Base-by-base conservation (phyloP, 2,888 invertebrate genomes). In the Synanthedon myopaeformis region DNA sequence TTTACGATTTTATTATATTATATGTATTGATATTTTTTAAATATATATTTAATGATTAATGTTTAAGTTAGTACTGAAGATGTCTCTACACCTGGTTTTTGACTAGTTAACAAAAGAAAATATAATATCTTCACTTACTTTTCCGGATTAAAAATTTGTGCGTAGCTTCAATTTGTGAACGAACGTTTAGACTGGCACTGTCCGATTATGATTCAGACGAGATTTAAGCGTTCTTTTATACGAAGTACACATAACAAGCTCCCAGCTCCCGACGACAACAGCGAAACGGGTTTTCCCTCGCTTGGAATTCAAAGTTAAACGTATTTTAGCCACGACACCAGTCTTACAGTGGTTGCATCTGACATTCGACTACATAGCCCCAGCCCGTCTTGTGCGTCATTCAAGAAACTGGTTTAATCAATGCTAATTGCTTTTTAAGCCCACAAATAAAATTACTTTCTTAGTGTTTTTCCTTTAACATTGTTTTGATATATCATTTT, bases 271-370 rank as follows among this genome's bases (percentile, higher is more conserved):
- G 19, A 49, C 12, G 14, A 49, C 8, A 49, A 49, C 49, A 49
- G 14, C 49, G 8, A 52, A 55, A 55, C 55, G 49, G 45, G 55
- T 55, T 55, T 53, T 35, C 19, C 42, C 45, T 41, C 53, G 53
- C 53, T 53, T 14, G 51, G 55, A 55, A 55, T 42, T 35, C 51
- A 51, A 35, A 53, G 51, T 17, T 51, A 51, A 55, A 53, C 51
- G 35, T 52, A 51, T 42, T 55, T 52, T 35, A 35, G 35, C 35
- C 35, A 35, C 35, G 35, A 35, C 35, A 35, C 8, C 6, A 35
- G 23, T 23, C 17, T 2, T 17, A 23, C 5, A 23, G 35, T 35
- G 35, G 35, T 45, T 45, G 45, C 45, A 45, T 45, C 14, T 45
- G 12, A 42, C 23, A 23, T 42, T n/a, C n/a, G 42, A n/a, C n/a